These are phyloP conservation scores for Automeris io DNA, from an alignment of 2,888 invertebrate genomes.

Conservation along the genomic window DNA sequence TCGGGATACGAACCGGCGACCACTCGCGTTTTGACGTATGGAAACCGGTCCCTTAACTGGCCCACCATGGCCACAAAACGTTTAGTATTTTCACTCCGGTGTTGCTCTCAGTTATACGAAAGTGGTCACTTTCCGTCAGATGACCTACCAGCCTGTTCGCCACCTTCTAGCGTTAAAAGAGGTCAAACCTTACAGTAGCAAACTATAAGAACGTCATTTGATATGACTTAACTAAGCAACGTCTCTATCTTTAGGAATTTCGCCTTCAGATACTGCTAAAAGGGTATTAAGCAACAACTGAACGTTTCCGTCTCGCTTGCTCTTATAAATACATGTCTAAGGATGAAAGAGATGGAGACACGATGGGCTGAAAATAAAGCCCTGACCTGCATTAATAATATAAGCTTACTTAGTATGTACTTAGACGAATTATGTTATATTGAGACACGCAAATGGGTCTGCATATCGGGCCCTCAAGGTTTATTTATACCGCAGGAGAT, in stretches of 20 bases:
- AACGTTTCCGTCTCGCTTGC: neutral
- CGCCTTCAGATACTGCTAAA: neutral
- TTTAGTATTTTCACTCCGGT: too few species aligned
- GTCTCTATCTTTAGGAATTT: neutral
- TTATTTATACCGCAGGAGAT: too few species aligned
- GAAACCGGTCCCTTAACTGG: too few species aligned
- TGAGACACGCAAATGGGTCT: neutral
- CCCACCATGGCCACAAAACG: too few species aligned
- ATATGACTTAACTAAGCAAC: neutral
- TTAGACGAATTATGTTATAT: neutral
- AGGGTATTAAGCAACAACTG: neutral
- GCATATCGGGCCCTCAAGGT: neutral
- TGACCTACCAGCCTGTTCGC: too few species aligned
- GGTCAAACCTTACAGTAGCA: too few species aligned
- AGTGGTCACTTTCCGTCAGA: too few species aligned
- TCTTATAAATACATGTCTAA: neutral
- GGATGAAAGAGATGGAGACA: neutral
- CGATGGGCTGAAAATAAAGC: neutral
- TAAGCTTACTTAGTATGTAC: neutral
- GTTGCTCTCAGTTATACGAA: too few species aligned
- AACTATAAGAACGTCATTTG: too few species aligned
- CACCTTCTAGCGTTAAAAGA: too few species aligned
- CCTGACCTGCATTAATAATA: constrained; percentile 1
- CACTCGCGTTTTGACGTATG: too few species aligned
- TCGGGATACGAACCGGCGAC: too few species aligned